Conservation (phyloP, 2,113 vertebrate species). For the Phalacrocorax pelagicus region DNA sequence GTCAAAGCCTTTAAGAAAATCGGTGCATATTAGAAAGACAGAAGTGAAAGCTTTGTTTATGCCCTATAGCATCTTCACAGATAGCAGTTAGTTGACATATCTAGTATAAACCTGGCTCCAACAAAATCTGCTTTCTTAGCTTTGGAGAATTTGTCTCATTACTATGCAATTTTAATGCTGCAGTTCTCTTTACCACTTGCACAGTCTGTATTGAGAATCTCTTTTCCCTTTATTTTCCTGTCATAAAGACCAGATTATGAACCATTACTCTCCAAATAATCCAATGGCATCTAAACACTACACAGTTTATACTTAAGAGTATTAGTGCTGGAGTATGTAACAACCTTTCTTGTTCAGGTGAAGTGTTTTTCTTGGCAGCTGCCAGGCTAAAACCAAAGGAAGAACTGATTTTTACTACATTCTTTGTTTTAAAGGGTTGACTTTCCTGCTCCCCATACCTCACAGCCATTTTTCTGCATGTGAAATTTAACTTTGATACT, state of each 20-base stretch:
- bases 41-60: background rate
- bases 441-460: background rate
- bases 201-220: background rate
- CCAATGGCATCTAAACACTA: background rate
- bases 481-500: background rate
- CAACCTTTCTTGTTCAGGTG: background rate
- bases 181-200: background rate
- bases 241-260: background rate
- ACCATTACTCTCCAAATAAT: background rate
- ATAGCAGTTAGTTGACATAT: background rate
- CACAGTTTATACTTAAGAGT: background rate
- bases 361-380: background rate
- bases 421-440: background rate
- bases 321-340: background rate
- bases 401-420: background rate
- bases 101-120: background rate
- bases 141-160: background rate
- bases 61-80: background rate
- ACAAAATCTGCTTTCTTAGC: background rate
- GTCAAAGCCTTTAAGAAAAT: background rate
- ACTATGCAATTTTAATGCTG: background rate
- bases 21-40: background rate
- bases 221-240: background rate
- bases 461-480: background rate
- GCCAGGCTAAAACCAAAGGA: background rate